Percentiles rank a stretch among this genome's conserved stretches.
phyloP scores from a whole-genome alignment of 2,888 invertebrate genomes.

The Meteorus colon region DNA sequence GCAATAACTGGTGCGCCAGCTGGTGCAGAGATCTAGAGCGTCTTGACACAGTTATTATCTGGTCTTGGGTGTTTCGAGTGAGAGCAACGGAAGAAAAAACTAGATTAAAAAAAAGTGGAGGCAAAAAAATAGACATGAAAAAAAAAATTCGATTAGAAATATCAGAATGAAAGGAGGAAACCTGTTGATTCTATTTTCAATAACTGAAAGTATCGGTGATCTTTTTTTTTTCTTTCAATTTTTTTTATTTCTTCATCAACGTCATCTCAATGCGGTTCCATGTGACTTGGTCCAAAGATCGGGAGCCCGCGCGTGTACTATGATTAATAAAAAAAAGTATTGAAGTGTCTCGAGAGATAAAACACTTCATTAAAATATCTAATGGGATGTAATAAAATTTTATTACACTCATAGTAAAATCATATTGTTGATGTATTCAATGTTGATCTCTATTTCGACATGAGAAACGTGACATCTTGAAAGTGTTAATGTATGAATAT shows the following conservation, averaged over 20 bases:
- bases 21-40: conserved; percentile 63
- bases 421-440: conserved; percentile 12
- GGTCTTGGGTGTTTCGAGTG: conserved; percentile 61
- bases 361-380: background rate
- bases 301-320: conserved; percentile 29
- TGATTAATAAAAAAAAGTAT: background rate
- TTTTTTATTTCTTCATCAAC: conserved; percentile 31
- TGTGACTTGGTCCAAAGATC: conserved; percentile 30
- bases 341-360: conserved; percentile 20
- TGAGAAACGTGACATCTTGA: conserved; percentile 11
- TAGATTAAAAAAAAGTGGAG: conserved; percentile 3
- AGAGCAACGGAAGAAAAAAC: conserved; percentile 37
- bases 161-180: conserved; percentile 21
- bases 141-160: conserved; percentile 42
- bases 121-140: conserved; percentile 30
- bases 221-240: conserved; percentile 21
- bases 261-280: conserved; percentile 40
- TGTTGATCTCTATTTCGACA: background rate
- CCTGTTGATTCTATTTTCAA: conserved; percentile 22
- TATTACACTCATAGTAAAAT: conserved; percentile 7
- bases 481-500: background rate
- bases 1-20: conserved; percentile 57
- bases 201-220: conserved; percentile 26
- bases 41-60: conserved; percentile 68
- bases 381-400: conserved; percentile 21